A percentile compares a stretch with the other conserved stretches of the same genome.
Conservation (phyloP, 1,140 invertebrate species). For the Xylocopa sonorina region DNA sequence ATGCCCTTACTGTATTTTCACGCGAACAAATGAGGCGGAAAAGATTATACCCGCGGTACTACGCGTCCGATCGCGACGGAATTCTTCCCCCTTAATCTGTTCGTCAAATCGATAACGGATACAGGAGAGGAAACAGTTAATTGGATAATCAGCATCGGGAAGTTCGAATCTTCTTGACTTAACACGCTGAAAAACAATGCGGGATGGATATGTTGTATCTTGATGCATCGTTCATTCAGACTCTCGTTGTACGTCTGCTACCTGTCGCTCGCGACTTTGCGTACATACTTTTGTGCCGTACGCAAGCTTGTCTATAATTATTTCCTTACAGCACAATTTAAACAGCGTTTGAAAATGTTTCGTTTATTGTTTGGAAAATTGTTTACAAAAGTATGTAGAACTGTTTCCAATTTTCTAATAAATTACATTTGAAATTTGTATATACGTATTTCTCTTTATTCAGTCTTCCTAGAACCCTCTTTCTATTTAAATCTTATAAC, state of each 20-base stretch:
- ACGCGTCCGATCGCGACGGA: neutral
- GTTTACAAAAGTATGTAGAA: too few relatives aligned
- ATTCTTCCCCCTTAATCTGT: too few relatives aligned
- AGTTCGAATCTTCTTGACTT: neutral
- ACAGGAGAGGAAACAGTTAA: neutral
- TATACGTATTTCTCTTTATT: neutral
- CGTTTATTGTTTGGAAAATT: too few relatives aligned
- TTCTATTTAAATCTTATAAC: too few relatives aligned
- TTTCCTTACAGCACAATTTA: neutral
- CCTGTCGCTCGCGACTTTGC: neutral
- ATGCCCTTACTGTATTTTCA: neutral
- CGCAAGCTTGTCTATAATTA: neutral
- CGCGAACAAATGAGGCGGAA: neutral
- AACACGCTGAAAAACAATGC: neutral
- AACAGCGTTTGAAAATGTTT: too few relatives aligned
- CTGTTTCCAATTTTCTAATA: too few relatives aligned
- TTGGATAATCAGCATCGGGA: conserved; percentile 7
- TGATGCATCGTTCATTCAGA: neutral
- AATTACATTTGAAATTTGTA: neutral
- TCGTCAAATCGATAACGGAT: neutral
- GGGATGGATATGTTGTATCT: neutral
- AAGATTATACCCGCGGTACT: neutral
- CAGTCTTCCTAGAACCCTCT: too few relatives aligned
- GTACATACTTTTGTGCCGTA: neutral
- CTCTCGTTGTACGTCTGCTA: neutral